Evolutionary conservation across 2,797 vertebrate genomes (phyloP), one percentile per base, ranked within the genome.

Genomic region (Telmatherina bonti): DNA sequence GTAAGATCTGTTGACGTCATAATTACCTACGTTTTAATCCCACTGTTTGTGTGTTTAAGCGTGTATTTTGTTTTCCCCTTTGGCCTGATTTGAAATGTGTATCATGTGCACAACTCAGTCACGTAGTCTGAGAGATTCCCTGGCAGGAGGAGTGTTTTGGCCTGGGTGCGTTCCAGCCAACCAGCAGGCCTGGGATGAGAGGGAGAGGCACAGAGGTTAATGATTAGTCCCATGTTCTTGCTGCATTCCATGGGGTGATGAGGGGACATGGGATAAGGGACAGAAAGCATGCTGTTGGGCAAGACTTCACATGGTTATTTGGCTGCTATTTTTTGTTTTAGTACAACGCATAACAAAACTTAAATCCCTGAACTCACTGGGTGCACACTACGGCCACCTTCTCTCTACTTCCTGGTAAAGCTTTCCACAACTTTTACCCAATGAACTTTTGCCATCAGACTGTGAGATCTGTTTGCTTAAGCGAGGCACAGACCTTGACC

Each of bases 221-320:
- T 94, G 82, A 94, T 94, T 93, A 93, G 89, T 93, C 92, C 91
- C 90, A 92, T 90, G 92, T 90, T 91, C 87, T 85, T 18, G 57
- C 65, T 85, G 90, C 88, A 87, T 90, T 92, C 87, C 89, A 82
- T 35, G 74, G 83, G 79, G 87, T 90, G 92, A 91, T 83, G 56
- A 79, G 81, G 74, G 90, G 83, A 91, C 88, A 88, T 89, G 85
- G 90, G 91, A 90, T 79, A 82, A 65, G 65, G 83, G 57, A 85
- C 78, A 74, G 38, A 74, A 74, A 74, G 74, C 65, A 54, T 4
- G 38, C 80, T 18, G 33, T 78, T 18, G 27, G 63, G 35, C 64
- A 43, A 72, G 55, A 29, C 75, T 67, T 69, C 13, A 60, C 38
- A 49, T 24, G 10, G 52, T 56, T 47, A 7, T 43, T 27, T 70